A percentile compares a stretch with the other conserved stretches of the same genome.
Evolutionary conservation across 2,113 vertebrate species (phyloP).

Genomic region (Nothobranchius kuhntae): DNA sequence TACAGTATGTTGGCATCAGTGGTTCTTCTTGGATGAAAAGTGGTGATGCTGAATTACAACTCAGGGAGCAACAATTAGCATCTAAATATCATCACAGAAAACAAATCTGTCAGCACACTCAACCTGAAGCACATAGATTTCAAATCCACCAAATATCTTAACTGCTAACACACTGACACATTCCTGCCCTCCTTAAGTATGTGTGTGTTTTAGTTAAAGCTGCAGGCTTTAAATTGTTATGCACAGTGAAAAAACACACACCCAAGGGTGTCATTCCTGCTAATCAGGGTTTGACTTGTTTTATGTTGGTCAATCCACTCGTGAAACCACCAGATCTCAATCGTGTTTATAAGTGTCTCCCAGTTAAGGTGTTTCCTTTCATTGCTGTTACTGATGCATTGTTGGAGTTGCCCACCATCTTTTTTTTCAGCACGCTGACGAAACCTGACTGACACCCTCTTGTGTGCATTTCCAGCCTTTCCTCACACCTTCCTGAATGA

Average conservation of each 20-base stretch:
- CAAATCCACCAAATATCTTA: slow-evolving; percentile 9
- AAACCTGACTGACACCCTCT: slow-evolving; percentile 51
- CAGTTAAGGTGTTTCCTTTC: slow-evolving; percentile 39
- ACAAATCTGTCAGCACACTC: slow-evolving; percentile 4
- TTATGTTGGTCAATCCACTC: slow-evolving; percentile 18
- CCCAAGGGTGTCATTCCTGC: slow-evolving; percentile 52
- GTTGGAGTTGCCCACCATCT: slow-evolving; percentile 4
- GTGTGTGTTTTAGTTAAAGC: slow-evolving; percentile 10
- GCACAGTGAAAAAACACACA: slow-evolving; percentile 32
- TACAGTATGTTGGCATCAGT: too few relatives aligned
- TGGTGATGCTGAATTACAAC: too few relatives aligned
- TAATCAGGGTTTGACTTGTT: slow-evolving; percentile 60
- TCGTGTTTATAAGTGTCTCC: slow-evolving; percentile 5
- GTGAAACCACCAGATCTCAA: slow-evolving; percentile 41
- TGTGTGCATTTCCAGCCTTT: slow-evolving; percentile 8
- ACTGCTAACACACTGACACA: slow-evolving; percentile 32
- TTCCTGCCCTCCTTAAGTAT: not conserved
- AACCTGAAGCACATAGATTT: slow-evolving; percentile 13
- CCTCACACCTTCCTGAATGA: slow-evolving; percentile 14
- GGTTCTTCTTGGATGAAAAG: not conserved
- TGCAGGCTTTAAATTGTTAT: slow-evolving; percentile 44
- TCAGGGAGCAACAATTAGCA: not conserved
- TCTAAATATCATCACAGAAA: not conserved
- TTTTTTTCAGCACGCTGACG: slow-evolving; percentile 46
- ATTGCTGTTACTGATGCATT: slow-evolving; percentile 19